Evolutionary conservation across 1,140 invertebrate genomes (phyloP).

Genomic region (Leptinotarsa defecta): DNA sequence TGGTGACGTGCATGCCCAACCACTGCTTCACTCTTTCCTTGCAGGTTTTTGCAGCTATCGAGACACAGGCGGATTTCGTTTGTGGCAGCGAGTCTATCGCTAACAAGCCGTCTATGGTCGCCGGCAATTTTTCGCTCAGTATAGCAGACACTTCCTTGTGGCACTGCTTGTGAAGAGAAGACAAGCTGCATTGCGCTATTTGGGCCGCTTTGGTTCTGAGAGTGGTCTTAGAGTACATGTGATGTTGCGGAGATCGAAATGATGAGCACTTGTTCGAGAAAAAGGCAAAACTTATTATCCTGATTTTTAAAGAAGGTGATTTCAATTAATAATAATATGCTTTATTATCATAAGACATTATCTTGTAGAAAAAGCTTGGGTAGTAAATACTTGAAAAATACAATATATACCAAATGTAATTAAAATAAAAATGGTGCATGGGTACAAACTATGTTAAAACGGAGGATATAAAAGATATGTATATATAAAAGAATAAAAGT

Average conservation of each 20-base stretch:
- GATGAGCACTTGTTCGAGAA: too few species aligned
- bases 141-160: slow-evolving; percentile 33
- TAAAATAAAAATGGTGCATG: too few species aligned
- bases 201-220: slow-evolving; percentile 27
- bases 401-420: too few species aligned
- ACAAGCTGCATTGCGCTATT: slow-evolving; percentile 29
- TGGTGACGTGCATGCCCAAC: slow-evolving; percentile 46
- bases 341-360: too few species aligned
- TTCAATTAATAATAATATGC: too few species aligned
- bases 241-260: neutral
- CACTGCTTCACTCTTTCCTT: slow-evolving; percentile 49
- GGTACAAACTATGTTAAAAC: too few species aligned
- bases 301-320: too few species aligned
- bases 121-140: slow-evolving; percentile 30
- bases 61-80: slow-evolving; percentile 42
- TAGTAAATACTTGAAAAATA: too few species aligned
- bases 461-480: too few species aligned
- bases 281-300: too few species aligned
- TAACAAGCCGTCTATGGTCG: slow-evolving; percentile 35
- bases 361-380: too few species aligned
- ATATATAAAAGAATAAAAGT: too few species aligned
- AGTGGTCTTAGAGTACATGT: slow-evolving; percentile 29
- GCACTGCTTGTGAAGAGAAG: slow-evolving; percentile 13
- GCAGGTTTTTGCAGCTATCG: slow-evolving; percentile 44
- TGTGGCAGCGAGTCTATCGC: slow-evolving; percentile 43